A percentile compares a stretch with the other conserved stretches of the same genome.
phyloP scores from a whole-genome alignment of 2,113 vertebrate genomes.

The Planiliza haematocheilus region DNA sequence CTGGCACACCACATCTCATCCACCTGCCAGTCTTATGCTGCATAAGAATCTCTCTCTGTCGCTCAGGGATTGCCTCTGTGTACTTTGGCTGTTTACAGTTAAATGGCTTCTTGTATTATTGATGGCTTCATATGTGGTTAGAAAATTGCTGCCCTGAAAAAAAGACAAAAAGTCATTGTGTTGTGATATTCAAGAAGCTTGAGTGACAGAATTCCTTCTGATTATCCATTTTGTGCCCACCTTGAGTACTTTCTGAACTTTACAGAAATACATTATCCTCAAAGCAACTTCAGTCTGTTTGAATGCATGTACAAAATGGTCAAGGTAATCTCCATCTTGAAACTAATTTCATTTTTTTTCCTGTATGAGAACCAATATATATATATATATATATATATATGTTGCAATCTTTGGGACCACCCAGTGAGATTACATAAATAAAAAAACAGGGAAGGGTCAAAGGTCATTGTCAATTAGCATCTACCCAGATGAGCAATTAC shows the following conservation, averaged over 20 bases:
- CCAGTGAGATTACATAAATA: constrained; percentile 62
- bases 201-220: constrained; percentile 52
- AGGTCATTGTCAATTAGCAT: constrained; percentile 79
- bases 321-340: constrained; percentile 22
- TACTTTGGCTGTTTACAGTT: constrained; percentile 79
- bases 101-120: constrained; percentile 85
- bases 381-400: no score
- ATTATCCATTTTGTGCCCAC: constrained; percentile 41
- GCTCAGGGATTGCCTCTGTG: constrained; percentile 75
- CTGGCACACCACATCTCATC: constrained; percentile 78
- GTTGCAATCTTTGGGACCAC: constrained; percentile 54
- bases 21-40: constrained; percentile 72
- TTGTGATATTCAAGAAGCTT: constrained; percentile 54
- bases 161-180: constrained; percentile 69
- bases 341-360: constrained; percentile 34
- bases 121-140: constrained; percentile 80
- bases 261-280: constrained; percentile 21
- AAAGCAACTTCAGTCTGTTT: constrained; percentile 38
- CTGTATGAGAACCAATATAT: background rate
- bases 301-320: constrained; percentile 28
- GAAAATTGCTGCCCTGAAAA: constrained; percentile 69
- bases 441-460: constrained; percentile 66
- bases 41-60: constrained; percentile 66
- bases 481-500: constrained; percentile 78
- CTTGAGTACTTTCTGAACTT: constrained; percentile 38